Evolutionary conservation across 1,140 invertebrate species (phyloP).

Genomic region (Eufriesea mexicana): DNA sequence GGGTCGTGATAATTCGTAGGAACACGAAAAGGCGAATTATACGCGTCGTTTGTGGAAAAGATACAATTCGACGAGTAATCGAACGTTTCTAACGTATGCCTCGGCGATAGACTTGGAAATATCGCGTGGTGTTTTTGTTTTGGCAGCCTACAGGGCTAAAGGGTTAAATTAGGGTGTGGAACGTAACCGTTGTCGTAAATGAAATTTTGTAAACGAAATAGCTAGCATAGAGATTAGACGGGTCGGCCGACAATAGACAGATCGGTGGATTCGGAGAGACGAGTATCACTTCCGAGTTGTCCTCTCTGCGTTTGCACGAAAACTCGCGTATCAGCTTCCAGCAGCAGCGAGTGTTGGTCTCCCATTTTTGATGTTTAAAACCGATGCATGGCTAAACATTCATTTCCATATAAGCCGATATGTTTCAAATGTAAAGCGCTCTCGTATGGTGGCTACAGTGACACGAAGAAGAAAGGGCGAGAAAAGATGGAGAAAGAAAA

Average conservation of each 20-base stretch:
- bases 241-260: conserved; percentile 46
- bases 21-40: no score
- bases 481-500: conserved; percentile 46
- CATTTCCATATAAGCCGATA: conserved; percentile 78
- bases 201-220: conserved; percentile 46
- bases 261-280: conserved; percentile 7
- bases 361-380: conserved; percentile 58
- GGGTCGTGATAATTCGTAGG: no score
- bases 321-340: conserved; percentile 50
- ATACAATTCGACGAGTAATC: no score
- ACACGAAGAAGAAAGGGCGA: conserved; percentile 60
- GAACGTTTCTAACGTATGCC: no score
- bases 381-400: conserved; percentile 74
- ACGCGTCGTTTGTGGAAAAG: no score
- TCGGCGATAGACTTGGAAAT: not conserved
- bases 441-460: conserved; percentile 36
- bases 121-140: not conserved
- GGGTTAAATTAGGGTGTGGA: conserved; percentile 20
- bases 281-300: conserved; percentile 62
- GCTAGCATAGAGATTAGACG: conserved; percentile 33
- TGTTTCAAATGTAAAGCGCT: conserved; percentile 77
- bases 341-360: conserved; percentile 45
- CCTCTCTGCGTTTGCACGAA: conserved; percentile 29
- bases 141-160: not conserved
- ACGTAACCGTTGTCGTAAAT: conserved; percentile 24